A percentile compares a stretch with the other conserved stretches of the same genome.
Conservation (phyloP, 2,888 invertebrate species). For the Charanyca ferruginea region DNA sequence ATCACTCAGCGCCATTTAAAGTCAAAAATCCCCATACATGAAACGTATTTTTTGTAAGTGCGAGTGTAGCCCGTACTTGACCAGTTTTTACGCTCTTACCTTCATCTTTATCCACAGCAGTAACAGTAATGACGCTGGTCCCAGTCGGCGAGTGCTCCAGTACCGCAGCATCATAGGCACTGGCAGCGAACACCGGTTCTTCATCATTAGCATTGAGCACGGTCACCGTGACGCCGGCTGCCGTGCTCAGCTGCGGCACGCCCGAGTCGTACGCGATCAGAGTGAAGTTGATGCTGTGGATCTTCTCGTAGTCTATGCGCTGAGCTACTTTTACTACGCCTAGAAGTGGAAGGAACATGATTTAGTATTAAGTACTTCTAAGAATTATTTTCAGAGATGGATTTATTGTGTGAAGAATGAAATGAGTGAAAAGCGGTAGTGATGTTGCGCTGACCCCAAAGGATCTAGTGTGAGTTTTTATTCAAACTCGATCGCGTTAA, state of each 20-base stretch:
- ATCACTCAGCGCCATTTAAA: too few relatives aligned
- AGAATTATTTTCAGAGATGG: too few relatives aligned
- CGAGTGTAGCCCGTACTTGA: too few relatives aligned
- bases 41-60: too few relatives aligned
- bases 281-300: constrained; percentile 94
- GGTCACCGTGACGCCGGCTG: constrained; percentile 94
- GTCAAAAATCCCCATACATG: too few relatives aligned
- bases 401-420: too few relatives aligned
- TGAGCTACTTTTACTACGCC: constrained; percentile 95
- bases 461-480: too few relatives aligned
- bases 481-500: too few relatives aligned
- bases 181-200: constrained; percentile 94
- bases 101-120: constrained; percentile 95
- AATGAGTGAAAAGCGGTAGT: too few relatives aligned
- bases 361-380: too few relatives aligned
- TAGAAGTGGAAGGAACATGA: constrained; percentile 67
- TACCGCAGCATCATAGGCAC: constrained; percentile 93
- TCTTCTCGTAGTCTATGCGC: constrained; percentile 96
- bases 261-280: constrained; percentile 97
- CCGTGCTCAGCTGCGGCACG: constrained; percentile 95
- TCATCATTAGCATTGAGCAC: constrained; percentile 97
- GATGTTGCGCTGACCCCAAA: too few relatives aligned
- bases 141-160: constrained; percentile 94
- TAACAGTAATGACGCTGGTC: constrained; percentile 93
- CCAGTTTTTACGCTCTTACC: constrained; percentile 91